Evolutionary conservation across 2,888 invertebrate species (phyloP), one percentile per base, ranked within the genome.

Genomic region (Volucella inanis): DNA sequence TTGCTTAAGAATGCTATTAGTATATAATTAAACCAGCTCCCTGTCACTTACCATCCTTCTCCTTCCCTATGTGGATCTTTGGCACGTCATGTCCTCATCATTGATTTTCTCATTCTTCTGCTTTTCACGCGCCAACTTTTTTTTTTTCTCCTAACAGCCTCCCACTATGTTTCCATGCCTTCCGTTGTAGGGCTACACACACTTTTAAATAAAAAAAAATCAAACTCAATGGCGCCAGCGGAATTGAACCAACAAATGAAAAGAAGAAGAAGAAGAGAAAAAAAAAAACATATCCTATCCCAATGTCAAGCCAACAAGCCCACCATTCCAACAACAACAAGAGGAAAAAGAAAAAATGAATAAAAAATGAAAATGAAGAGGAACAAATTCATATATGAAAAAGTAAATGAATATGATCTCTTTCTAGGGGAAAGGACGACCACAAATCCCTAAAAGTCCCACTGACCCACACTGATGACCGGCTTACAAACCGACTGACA

Each of bases 171-270:
- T 41, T 49, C 11, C 22, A 41, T 64, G 43, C 39, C 31, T 57
- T 31, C 64, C 55, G 43, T 31, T 74, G 18, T 11, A 47, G 41
- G 43, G 55, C 14, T 14, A 41, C 50, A 67, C 57, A 71, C 59
- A 68, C 57, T 84, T 70, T 79, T 18, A 54, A 67, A 71, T 84
- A 71, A 71, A 84, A 75, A 71, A 71, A 84, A 75, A 75, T 55
- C 80, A 67, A 39, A 50, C 45, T 57, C 65, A 62, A 54, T 67
- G 80, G 79, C 80, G 84, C 80, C 84, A 80, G 38, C 75, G 74
- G 74, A 57, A 68, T 41, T 52, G n/a, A 54, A 75, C 52, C 59
- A 75, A 52, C 54, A 55, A 71, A 64, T 64, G 59, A 70, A 31
- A 55, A 52, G 6, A 50, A 39, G 43, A 22, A 52, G 2, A 22